phyloP scores from a whole-genome alignment of 2,797 vertebrate species.

The Sebastes alutus region DNA sequence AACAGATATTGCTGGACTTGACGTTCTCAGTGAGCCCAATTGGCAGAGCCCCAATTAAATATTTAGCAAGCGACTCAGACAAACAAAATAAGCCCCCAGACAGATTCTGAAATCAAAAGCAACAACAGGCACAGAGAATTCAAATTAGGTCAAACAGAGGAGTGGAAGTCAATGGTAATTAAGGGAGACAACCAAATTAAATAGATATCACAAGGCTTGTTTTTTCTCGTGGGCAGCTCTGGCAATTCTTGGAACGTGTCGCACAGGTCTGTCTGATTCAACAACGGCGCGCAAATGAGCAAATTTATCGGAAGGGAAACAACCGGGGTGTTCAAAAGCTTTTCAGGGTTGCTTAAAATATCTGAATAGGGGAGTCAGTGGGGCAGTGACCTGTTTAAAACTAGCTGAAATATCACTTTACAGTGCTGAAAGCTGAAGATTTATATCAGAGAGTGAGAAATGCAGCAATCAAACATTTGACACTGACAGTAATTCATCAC shows the following conservation, averaged over 20 bases:
- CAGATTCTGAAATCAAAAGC: conserved; percentile 69
- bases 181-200: conserved; percentile 66
- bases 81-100: conserved; percentile 69
- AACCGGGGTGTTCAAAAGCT: conserved; percentile 16
- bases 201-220: conserved; percentile 40
- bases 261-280: neutral
- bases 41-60: conserved; percentile 67
- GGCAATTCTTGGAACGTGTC: conserved; percentile 2
- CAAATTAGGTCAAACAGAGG: conserved; percentile 65
- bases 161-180: conserved; percentile 66
- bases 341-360: neutral
- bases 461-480: conserved; percentile 6
- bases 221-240: conserved; percentile 45
- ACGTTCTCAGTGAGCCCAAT: conserved; percentile 54
- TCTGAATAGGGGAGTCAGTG: neutral
- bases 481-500: neutral
- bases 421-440: conserved; percentile 9
- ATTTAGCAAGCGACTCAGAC: conserved; percentile 67
- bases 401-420: neutral
- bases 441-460: conserved; percentile 22
- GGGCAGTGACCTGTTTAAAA: neutral
- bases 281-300: neutral
- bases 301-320: conserved; percentile 27
- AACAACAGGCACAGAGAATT: conserved; percentile 59
- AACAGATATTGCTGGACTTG: conserved; percentile 53